A percentile compares a stretch with the other conserved stretches of the same genome.
These are phyloP conservation scores for Andrena hattorfiana DNA, from an alignment of 2,888 invertebrate species.

Conservation along the genomic window DNA sequence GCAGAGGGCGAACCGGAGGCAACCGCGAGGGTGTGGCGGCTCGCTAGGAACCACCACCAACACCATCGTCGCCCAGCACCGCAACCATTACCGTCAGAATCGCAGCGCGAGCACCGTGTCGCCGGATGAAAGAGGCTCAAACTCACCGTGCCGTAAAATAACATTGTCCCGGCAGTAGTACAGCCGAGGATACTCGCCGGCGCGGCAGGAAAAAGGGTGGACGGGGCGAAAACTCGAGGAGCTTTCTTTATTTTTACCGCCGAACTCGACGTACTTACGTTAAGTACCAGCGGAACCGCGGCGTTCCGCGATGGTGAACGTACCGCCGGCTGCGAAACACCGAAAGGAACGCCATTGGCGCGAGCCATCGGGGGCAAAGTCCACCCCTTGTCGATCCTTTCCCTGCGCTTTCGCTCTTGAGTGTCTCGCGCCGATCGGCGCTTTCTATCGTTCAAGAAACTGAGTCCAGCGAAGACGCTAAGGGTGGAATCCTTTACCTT, in stretches of 20 bases:
- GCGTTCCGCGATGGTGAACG: constrained; percentile 46
- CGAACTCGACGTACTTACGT: constrained; percentile 77
- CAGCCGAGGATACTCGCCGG: constrained; percentile 46
- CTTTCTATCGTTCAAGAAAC: background rate
- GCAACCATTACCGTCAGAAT: constrained; percentile 67
- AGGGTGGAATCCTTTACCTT: too few relatives aligned
- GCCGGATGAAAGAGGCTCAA: constrained; percentile 85
- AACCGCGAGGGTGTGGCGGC: constrained; percentile 69
- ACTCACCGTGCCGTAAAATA: constrained; percentile 84
- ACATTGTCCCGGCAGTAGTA: constrained; percentile 78
- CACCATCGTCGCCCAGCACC: constrained; percentile 44
- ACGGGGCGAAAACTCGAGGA: constrained; percentile 62
- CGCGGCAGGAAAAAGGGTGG: constrained; percentile 39
- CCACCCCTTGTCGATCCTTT: background rate
- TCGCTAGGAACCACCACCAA: constrained; percentile 55
- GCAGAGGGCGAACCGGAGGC: constrained; percentile 68
- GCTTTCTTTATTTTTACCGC: constrained; percentile 76
- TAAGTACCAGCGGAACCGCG: constrained; percentile 74
- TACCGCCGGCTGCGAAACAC: constrained; percentile 45
- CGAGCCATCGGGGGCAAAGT: constrained; percentile 14
- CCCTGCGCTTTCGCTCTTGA: too few relatives aligned
- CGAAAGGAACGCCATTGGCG: constrained; percentile 51
- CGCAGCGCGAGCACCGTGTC: constrained; percentile 73
- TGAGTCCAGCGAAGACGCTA: too few relatives aligned
- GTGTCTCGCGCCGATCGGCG: too few relatives aligned